Evolutionary conservation across 2,888 invertebrate genomes (phyloP), one percentile per base, ranked within the genome.

Genomic region (Synanthedon myopaeformis): DNA sequence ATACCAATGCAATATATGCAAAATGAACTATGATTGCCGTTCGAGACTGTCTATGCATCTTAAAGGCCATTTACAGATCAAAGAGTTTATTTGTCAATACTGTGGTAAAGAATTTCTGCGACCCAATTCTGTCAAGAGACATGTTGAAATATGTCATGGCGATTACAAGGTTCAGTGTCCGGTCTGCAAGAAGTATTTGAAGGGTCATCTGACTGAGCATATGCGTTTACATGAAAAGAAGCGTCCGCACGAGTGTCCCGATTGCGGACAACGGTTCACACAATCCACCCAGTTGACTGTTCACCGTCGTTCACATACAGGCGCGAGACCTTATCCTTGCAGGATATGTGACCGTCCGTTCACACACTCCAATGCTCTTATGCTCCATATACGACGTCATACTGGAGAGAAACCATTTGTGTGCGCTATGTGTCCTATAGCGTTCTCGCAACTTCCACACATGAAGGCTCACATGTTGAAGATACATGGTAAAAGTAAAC

Each of bases 391-490:
- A 10, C 88, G 95, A 49, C 89, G 93, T 12, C 95, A 95, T 69
- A 95, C 95, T 0, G 96, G 96, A 0, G 96, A 96, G 72, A 93
- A 94, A 64, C 96, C 96, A 0, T 95, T 95, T 72, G 89, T 67
- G 14, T 93, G 93, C 68, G 83, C 90, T 12, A 80, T 92, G 63
- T 94, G 94, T 67, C 91, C 91, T 42, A 89, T 91, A 42, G 91
- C 92, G 1, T 95, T 95, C 74, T 92, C 94, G 0, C 96, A 96
- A 70, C 76, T 96, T 55, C 94, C 96, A 0, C 96, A 96, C 69
- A 90, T 96, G 77, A 96, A 96, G 77, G 94, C 95, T 57, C 96
- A 96, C 73, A 94, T 96, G 94, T 89, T 91, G 57, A 93, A 93
- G 65, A 94, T 96, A 54, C 96, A 96, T 73, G 92, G 93, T 41